These are phyloP conservation scores for Drosophila burlai DNA, from an alignment of 1,140 invertebrate genomes.

Conservation along the genomic window DNA sequence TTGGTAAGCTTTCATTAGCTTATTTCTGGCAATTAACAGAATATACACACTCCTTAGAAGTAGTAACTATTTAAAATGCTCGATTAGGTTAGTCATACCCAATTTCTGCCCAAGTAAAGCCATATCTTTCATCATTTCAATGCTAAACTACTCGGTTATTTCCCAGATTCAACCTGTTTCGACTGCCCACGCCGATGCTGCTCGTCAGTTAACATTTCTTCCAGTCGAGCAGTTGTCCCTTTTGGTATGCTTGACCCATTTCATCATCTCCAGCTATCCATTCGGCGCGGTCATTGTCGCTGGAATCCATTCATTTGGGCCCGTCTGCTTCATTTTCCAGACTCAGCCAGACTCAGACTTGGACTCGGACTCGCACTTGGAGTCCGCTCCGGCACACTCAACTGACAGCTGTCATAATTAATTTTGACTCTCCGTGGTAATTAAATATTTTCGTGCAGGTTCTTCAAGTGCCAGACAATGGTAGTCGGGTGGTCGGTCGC, in stretches of 20 bases:
- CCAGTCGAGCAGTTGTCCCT: conserved; percentile 61
- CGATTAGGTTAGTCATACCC: too few relatives aligned
- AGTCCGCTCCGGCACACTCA: conserved; percentile 63
- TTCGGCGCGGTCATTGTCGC: conserved; percentile 54
- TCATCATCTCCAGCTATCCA: conserved; percentile 60
- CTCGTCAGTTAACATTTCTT: conserved; percentile 37
- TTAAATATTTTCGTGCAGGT: conserved; percentile 78
- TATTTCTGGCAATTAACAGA: too few relatives aligned
- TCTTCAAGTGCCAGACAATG: conserved; percentile 55
- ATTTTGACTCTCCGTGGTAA: conserved; percentile 77
- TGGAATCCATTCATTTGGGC: conserved; percentile 27
- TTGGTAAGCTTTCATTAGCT: neutral
- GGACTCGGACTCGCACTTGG: conserved; percentile 11
- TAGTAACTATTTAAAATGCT: neutral
- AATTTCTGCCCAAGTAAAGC: neutral
- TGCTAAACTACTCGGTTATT: neutral
- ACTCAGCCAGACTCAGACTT: conserved; percentile 1
- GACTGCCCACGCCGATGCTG: conserved; percentile 15
- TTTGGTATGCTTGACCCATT: conserved; percentile 78
- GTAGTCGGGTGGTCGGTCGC: conserved; percentile 34
- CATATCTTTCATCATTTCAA: too few relatives aligned
- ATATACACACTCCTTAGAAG: too few relatives aligned
- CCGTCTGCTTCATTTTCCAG: conserved; percentile 36
- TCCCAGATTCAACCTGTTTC: neutral
- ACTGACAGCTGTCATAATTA: conserved; percentile 82